These are phyloP conservation scores for Polypedilum vanderplanki DNA, from an alignment of 1,140 invertebrate species.

Conservation along the genomic window DNA sequence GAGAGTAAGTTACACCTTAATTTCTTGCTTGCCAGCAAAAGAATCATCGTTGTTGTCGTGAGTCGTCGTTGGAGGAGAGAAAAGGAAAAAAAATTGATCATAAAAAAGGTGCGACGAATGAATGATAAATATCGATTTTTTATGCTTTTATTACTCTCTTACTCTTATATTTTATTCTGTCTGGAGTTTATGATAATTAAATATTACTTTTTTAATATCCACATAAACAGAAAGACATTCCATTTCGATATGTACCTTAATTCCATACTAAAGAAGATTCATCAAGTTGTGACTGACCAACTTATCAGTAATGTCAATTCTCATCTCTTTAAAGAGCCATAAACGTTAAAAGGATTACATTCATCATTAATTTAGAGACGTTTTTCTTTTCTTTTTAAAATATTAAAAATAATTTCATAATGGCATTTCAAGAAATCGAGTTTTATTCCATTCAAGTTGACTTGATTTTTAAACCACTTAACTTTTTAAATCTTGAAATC, in stretches of 20 bases:
- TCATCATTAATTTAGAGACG: not conserved
- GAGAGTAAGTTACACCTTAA: conserved; percentile 28
- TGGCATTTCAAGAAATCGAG: too few relatives aligned
- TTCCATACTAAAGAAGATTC: not conserved
- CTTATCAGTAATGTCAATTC: conserved; percentile 1
- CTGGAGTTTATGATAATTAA: not conserved
- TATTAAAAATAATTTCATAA: too few relatives aligned
- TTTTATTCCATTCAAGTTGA: too few relatives aligned
- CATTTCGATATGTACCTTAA: too few relatives aligned
- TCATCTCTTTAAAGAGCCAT: not conserved
- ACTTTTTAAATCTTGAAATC: too few relatives aligned
- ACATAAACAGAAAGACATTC: too few relatives aligned
- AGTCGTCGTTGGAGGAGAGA: not conserved
- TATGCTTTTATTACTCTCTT: conserved; percentile 8
- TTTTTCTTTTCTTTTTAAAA: too few relatives aligned
- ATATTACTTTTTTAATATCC: too few relatives aligned
- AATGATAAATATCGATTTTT: conserved; percentile 28
- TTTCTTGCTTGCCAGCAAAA: not conserved
- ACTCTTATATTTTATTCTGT: conserved; percentile 9
- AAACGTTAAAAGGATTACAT: conserved; percentile 1
- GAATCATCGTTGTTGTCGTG: not conserved
- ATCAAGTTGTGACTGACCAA: not conserved
- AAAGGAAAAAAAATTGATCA: not conserved
- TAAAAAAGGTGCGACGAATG: conserved; percentile 27
- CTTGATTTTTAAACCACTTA: too few relatives aligned